Evolutionary conservation across 2,888 invertebrate species (phyloP).

Genomic region (Kuschelorhynchus macadamiae): DNA sequence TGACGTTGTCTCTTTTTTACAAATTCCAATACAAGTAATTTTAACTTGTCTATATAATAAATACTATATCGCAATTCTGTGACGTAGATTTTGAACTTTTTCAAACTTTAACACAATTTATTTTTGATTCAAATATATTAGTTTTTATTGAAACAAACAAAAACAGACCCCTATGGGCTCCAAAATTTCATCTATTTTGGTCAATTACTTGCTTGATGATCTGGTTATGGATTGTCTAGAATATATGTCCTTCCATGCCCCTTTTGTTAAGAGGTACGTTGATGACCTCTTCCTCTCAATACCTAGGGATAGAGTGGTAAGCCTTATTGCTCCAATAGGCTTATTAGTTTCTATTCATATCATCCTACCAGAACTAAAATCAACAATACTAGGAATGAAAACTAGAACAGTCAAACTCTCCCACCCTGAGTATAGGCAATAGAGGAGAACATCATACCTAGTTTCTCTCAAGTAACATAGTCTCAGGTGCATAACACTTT

Average conservation of each 20-base stretch:
- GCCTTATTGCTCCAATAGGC: constrained; percentile 1
- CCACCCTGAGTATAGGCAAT: too few species aligned
- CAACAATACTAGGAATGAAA: neutral
- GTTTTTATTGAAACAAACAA: constrained; percentile 10
- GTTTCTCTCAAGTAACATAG: too few species aligned
- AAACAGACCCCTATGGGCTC: constrained; percentile 17
- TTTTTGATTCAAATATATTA: neutral
- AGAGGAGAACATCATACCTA: too few species aligned
- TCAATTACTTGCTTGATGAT: constrained; percentile 15
- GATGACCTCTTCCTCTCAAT: neutral
- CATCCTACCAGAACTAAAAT: constrained; percentile 1
- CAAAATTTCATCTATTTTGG: constrained; percentile 19
- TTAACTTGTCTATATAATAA: too few species aligned
- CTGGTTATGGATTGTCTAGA: neutral
- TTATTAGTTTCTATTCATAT: neutral
- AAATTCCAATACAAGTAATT: constrained; percentile 7
- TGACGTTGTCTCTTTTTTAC: constrained; percentile 27
- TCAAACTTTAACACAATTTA: neutral
- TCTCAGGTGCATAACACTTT: too few species aligned
- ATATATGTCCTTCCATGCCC: neutral
- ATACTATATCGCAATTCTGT: neutral
- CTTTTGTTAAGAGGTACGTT: constrained; percentile 11
- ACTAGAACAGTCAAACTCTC: neutral
- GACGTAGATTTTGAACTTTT: neutral
- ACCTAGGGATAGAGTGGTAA: neutral